Evolutionary conservation across 2,888 invertebrate genomes (phyloP).

Genomic region (Apomyelois bistriatella): DNA sequence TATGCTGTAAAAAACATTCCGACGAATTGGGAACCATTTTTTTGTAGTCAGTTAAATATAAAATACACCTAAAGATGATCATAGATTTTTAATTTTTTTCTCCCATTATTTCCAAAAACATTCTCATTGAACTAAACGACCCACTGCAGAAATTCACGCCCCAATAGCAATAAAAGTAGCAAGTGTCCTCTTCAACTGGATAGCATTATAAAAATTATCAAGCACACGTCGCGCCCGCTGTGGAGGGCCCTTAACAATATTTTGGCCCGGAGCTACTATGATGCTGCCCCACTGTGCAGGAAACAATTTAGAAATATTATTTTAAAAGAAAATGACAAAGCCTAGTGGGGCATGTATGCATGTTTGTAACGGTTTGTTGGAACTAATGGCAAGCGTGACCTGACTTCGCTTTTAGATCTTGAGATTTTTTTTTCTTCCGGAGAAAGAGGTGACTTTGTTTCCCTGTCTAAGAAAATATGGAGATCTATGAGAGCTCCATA

Average conservation of each 20-base stretch:
- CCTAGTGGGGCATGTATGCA: conserved; percentile 18
- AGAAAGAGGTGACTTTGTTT: too few species aligned
- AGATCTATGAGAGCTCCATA: too few species aligned
- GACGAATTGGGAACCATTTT: too few species aligned
- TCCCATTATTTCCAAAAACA: neutral
- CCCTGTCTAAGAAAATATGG: too few species aligned
- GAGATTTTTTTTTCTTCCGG: too few species aligned
- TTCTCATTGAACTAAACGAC: neutral
- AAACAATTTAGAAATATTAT: conserved; percentile 34
- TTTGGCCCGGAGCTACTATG: conserved; percentile 49
- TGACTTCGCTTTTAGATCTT: too few species aligned
- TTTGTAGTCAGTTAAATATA: too few species aligned
- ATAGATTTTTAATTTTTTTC: too few species aligned
- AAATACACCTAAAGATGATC: too few species aligned
- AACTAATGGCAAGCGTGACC: too few species aligned
- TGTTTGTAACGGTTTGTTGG: too few species aligned
- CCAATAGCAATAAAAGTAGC: conserved; percentile 6
- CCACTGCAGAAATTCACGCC: neutral
- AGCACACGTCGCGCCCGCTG: conserved; percentile 38
- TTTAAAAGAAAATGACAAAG: conserved; percentile 22
- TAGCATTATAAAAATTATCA: conserved; percentile 62
- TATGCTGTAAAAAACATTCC: too few species aligned
- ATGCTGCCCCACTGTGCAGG: conserved; percentile 37
- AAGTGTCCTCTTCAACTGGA: conserved; percentile 19
- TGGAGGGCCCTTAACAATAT: conserved; percentile 53